These are phyloP conservation scores for Helobdella robusta DNA, from an alignment of 2,888 invertebrate species.

Conservation along the genomic window DNA sequence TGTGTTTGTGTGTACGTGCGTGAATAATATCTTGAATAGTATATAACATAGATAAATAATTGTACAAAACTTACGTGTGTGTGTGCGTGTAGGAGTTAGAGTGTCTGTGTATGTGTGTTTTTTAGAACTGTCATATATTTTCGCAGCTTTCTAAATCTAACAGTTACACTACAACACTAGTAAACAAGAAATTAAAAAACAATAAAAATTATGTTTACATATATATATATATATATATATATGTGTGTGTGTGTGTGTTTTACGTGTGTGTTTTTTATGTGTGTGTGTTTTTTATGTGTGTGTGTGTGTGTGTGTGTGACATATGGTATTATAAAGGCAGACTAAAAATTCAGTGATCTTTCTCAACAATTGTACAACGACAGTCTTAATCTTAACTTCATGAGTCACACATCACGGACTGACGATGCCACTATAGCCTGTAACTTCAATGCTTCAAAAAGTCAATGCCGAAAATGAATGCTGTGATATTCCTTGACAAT, in stretches of 20 bases:
- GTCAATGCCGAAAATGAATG: too few species aligned
- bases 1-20: background rate
- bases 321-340: background rate
- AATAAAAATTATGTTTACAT: conserved; percentile 4
- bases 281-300: background rate
- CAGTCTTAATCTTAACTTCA: too few species aligned
- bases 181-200: background rate
- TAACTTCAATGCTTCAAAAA: too few species aligned
- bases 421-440: too few species aligned
- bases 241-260: background rate
- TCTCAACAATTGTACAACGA: background rate
- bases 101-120: background rate
- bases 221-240: conserved; percentile 14
- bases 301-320: background rate
- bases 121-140: background rate
- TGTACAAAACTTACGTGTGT: too few species aligned
- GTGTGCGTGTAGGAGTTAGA: background rate
- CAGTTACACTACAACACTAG: too few species aligned
- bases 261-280: too few species aligned
- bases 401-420: too few species aligned
- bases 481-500: too few species aligned
- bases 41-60: too few species aligned
- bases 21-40: background rate
- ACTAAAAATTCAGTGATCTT: background rate
- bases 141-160: too few species aligned